Base-by-base conservation (phyloP, 2,797 vertebrate species). In the Echeneis naucrates region DNA sequence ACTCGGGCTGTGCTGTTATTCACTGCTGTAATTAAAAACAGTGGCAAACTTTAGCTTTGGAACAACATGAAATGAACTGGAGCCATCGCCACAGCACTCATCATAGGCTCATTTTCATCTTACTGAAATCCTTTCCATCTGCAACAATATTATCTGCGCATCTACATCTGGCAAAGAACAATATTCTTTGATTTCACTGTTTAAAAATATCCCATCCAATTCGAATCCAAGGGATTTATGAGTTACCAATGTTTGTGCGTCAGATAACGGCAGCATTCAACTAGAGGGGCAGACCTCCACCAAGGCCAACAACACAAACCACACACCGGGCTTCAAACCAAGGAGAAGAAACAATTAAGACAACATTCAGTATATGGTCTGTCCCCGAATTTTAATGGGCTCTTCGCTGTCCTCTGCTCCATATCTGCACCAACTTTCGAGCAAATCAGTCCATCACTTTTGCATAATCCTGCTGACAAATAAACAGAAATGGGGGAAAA, bases 101-200 rank as follows among this genome's bases (percentile, higher is more conserved):
- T 59, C 60, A 59, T 51, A 63, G 60, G 69, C 60, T 67, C 50
- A 5, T 48, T 60, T 75, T 78, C 32, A 72, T 78, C 64, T 66
- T 58, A 17, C 42, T 75, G 54, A 75, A 83, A 75, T 64, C 59
- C 50, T 68, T 27, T 60, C 19, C 32, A 16, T 56, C 23, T 53
- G 50, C 48, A 66, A 38, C 38, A 50, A 26, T 5, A 23, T 32
- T 16, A 48, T 13, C 59, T 64, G 48, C 42, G 40, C 40, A 37
- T 51, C 26, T n/a, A 5, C 21, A n/a, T 3, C 10, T 27, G 8
- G 24, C 23, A 52, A 33, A 33, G 23, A 16, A 56, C 17, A 56
- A 8, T 2, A 23, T 16, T 2, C 4, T 0, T 17, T 9, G 9
- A 37, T 8, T 24, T 9, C 23, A 27, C 3, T 13, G 17, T 40